Percentiles rank a stretch among this genome's conserved stretches.
Conservation (phyloP, 1,140 invertebrate genomes). For the Eupeodes corollae region DNA sequence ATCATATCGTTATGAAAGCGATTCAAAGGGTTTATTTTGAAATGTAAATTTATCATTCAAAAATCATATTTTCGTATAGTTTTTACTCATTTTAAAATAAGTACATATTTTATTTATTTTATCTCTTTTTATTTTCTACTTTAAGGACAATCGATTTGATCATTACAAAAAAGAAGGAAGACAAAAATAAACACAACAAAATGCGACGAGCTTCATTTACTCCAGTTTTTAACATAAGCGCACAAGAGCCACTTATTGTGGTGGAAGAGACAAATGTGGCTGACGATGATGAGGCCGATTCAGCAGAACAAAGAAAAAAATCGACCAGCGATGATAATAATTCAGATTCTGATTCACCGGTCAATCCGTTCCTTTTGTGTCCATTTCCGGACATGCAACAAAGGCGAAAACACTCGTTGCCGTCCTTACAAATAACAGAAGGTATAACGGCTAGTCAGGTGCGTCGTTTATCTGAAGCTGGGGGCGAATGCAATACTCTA, state of each 20-base stretch:
- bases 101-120: too few relatives aligned
- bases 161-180: background rate
- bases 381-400: slow-evolving; percentile 56
- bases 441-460: slow-evolving; percentile 76
- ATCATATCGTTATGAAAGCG: too few relatives aligned
- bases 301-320: slow-evolving; percentile 28
- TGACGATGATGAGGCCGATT: slow-evolving; percentile 50
- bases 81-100: too few relatives aligned
- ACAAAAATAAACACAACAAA: slow-evolving; percentile 18
- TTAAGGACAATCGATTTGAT: too few relatives aligned
- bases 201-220: slow-evolving; percentile 43
- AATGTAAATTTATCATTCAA: too few relatives aligned
- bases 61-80: too few relatives aligned
- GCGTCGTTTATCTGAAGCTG: slow-evolving; percentile 61
- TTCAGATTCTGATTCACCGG: slow-evolving; percentile 57
- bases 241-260: slow-evolving; percentile 61
- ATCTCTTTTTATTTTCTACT: too few relatives aligned
- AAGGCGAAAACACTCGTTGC: slow-evolving; percentile 65
- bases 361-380: slow-evolving; percentile 66
- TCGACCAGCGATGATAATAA: slow-evolving; percentile 22
- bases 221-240: slow-evolving; percentile 40
- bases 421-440: slow-evolving; percentile 65
- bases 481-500: slow-evolving; percentile 53
- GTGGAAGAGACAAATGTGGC: slow-evolving; percentile 58
- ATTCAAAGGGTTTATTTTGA: too few relatives aligned